Evolutionary conservation across 2,113 vertebrate species (phyloP).

Genomic region (Pteropus alecto): DNA sequence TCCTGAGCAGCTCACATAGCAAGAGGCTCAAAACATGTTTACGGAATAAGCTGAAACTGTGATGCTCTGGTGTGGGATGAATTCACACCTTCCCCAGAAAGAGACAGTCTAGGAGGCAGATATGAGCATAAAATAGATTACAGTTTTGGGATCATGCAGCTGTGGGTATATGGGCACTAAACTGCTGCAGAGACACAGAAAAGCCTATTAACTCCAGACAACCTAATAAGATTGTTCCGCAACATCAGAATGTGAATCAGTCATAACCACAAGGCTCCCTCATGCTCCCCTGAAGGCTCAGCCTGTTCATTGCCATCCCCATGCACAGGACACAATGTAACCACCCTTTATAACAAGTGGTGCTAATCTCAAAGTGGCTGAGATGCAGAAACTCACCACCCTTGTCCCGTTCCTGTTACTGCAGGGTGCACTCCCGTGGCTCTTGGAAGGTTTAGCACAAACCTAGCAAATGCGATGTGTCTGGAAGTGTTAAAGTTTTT

Average conservation of each 20-base stretch:
- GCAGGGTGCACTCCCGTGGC: background rate
- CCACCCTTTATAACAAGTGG: no score
- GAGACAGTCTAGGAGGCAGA: background rate
- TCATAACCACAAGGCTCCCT: background rate
- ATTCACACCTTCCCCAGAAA: no score
- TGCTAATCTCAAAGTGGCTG: background rate
- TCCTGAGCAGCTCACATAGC: background rate
- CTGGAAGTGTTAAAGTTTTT: background rate
- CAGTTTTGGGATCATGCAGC: background rate
- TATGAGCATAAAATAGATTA: background rate
- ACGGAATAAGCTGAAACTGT: no score
- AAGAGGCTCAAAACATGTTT: background rate
- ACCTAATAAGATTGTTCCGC: background rate
- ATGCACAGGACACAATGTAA: background rate
- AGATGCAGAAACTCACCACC: background rate
- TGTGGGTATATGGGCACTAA: background rate
- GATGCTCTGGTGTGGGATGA: background rate
- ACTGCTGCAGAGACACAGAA: background rate
- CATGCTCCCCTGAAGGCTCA: accelerated
- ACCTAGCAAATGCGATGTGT: background rate
- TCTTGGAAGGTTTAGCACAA: background rate
- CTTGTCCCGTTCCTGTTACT: background rate
- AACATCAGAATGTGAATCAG: background rate
- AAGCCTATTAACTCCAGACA: background rate
- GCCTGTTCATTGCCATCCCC: background rate